Percentiles rank a stretch among this genome's conserved stretches.
Conservation (phyloP, 2,797 vertebrate species). For the Vespertilio murinus region DNA sequence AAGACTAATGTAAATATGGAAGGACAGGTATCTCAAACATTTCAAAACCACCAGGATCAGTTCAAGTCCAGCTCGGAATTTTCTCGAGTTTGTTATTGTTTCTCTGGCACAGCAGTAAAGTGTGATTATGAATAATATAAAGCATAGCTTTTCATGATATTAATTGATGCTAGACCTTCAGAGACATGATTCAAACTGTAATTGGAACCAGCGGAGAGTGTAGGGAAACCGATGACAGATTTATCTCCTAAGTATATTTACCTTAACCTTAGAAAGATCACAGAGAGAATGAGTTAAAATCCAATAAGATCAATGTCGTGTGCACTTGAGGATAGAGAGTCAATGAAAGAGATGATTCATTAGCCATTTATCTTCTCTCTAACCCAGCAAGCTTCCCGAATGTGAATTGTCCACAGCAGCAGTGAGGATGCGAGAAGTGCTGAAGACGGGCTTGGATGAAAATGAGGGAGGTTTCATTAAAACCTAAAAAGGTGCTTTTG, state of each 20-base stretch:
- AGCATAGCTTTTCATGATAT: neutral
- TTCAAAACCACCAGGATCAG: neutral
- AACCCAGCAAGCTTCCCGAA: neutral
- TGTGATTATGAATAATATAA: neutral
- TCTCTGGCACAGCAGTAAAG: neutral
- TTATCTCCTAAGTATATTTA: neutral
- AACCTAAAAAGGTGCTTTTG: neutral
- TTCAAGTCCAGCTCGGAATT: neutral
- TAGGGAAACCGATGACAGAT: neutral
- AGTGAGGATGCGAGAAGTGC: neutral
- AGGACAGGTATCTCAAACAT: neutral
- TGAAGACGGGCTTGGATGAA: neutral
- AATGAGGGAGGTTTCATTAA: neutral
- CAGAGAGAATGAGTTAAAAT: neutral
- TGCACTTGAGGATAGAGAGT: neutral
- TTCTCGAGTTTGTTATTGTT: neutral
- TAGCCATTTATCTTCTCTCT: neutral
- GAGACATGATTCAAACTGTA: neutral
- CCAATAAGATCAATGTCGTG: neutral
- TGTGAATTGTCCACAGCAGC: neutral
- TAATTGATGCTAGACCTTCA: neutral
- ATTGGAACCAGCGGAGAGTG: neutral
- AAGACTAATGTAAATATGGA: neutral
- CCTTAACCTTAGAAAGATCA: neutral
- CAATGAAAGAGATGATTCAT: neutral